Evolutionary conservation across 2,113 vertebrate genomes (phyloP).

Genomic region (Castor canadensis): DNA sequence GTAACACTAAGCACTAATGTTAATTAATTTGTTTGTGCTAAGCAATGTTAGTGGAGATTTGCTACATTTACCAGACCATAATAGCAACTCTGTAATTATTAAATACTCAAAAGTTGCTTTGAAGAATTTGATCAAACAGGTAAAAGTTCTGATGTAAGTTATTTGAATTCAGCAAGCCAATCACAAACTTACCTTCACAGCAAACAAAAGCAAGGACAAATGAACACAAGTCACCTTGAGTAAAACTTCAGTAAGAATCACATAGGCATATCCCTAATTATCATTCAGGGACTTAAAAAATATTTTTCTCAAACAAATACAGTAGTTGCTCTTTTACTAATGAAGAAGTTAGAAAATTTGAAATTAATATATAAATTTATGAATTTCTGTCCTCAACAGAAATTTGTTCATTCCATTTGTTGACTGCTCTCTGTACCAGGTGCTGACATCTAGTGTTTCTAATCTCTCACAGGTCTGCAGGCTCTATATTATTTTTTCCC

Average conservation of each 20-base stretch:
- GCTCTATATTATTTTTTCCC: neutral
- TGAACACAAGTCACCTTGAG: slow-evolving; percentile 2
- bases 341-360: neutral
- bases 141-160: neutral
- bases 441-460: neutral
- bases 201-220: neutral
- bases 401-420: neutral
- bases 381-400: slow-evolving; percentile 2
- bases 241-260: neutral
- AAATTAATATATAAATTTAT: neutral
- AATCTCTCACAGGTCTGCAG: neutral
- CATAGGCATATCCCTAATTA: neutral
- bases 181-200: neutral
- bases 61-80: neutral
- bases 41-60: neutral
- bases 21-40: neutral
- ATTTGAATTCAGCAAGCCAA: slow-evolving; percentile 42
- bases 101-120: neutral
- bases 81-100: neutral
- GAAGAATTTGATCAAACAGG: slow-evolving; percentile 14
- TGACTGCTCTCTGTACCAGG: neutral
- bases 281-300: neutral
- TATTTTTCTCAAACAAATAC: neutral
- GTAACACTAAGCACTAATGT: neutral
- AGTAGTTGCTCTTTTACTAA: neutral